A percentile compares a stretch with the other conserved stretches of the same genome.
Evolutionary conservation across 1,140 invertebrate species (phyloP).

Genomic region (Aphidius gifuensis): DNA sequence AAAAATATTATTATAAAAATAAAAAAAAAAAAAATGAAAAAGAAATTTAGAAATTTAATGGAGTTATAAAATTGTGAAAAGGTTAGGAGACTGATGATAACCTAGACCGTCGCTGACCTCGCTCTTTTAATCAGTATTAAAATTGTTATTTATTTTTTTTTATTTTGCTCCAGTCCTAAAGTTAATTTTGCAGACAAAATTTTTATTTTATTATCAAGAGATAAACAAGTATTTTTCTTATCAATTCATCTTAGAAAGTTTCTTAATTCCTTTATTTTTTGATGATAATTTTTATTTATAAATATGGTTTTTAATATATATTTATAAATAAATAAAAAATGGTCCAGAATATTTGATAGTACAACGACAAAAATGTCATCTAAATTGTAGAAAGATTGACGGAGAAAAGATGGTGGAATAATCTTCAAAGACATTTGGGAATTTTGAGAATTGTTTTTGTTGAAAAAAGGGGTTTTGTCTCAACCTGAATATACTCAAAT

Average conservation of each 20-base stretch:
- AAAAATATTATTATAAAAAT: background rate
- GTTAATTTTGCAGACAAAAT: background rate
- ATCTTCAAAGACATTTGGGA: no score
- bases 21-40: conserved; percentile 13
- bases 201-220: background rate
- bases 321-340: background rate
- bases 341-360: background rate
- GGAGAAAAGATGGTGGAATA: no score
- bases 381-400: no score
- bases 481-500: no score
- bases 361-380: no score
- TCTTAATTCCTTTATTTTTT: conserved; percentile 1
- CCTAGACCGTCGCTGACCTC: conserved; percentile 13
- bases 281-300: conserved; percentile 1
- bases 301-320: background rate
- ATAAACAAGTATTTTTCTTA: background rate
- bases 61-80: background rate
- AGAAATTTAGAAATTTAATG: background rate
- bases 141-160: background rate
- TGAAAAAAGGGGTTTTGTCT: no score
- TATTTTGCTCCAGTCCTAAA: no score
- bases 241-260: conserved; percentile 4
- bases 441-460: no score
- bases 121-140: background rate
- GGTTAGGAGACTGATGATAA: conserved; percentile 1